Percentiles rank a stretch among this genome's conserved stretches.
phyloP scores from a whole-genome alignment of 2,888 invertebrate genomes.

The Panzeria rudis region DNA sequence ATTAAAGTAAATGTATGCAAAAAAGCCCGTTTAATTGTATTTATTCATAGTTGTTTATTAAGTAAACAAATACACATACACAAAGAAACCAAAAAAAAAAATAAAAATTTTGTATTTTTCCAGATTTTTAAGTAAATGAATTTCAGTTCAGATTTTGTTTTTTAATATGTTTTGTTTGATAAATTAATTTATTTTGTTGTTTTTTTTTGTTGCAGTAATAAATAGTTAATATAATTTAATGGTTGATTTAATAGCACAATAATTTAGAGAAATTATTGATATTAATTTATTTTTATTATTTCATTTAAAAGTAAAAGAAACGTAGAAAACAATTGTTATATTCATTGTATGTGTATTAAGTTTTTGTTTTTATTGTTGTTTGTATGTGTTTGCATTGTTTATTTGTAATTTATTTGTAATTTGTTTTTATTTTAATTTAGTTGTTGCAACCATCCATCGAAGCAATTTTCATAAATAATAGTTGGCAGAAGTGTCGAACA shows the following conservation, averaged over 20 bases:
- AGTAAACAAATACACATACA: slow-evolving; percentile 68
- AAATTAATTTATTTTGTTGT: slow-evolving; percentile 44
- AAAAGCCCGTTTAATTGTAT: slow-evolving; percentile 36
- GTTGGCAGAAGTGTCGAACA: slow-evolving; percentile 81
- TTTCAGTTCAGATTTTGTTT: slow-evolving; percentile 38
- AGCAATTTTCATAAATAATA: slow-evolving; percentile 62
- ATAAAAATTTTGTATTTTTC: not conserved
- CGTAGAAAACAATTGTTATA: not conserved
- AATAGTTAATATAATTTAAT: slow-evolving; percentile 70
- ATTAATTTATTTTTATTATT: slow-evolving; percentile 34
- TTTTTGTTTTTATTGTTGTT: slow-evolving; percentile 12
- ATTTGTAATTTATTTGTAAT: slow-evolving; percentile 32
- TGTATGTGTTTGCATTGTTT: slow-evolving; percentile 44
- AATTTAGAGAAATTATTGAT: slow-evolving; percentile 23
- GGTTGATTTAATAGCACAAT: slow-evolving; percentile 72
- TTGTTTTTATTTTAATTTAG: slow-evolving; percentile 36
- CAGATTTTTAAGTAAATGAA: slow-evolving; percentile 2
- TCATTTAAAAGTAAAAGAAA: slow-evolving; percentile 22
- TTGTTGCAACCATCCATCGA: slow-evolving; percentile 72
- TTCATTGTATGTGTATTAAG: slow-evolving; percentile 14
- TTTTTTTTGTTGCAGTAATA: slow-evolving; percentile 31
- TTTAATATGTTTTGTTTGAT: slow-evolving; percentile 37
- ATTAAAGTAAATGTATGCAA: slow-evolving; percentile 30
- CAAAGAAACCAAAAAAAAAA: not conserved
- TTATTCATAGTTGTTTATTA: slow-evolving; percentile 62